Evolutionary conservation across 2,797 vertebrate species (phyloP).

Genomic region (Premnoplex brunnescens): DNA sequence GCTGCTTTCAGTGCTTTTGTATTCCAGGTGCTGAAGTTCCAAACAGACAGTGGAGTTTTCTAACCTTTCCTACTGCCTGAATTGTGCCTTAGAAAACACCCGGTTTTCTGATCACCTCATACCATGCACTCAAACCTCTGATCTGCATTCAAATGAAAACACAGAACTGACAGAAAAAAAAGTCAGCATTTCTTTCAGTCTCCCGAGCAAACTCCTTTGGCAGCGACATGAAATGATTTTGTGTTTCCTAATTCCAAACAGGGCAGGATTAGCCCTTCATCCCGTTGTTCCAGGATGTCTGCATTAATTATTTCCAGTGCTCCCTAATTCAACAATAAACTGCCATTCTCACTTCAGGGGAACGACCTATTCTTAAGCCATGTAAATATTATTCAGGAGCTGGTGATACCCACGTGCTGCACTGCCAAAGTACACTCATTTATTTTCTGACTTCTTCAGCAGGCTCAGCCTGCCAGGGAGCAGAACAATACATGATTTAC

Average conservation of each 20-base stretch:
- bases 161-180: neutral
- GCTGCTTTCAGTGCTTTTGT: neutral
- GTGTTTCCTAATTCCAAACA: constrained; percentile 1
- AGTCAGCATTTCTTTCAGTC: neutral
- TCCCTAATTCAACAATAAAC: constrained; percentile 44
- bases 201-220: constrained; percentile 17
- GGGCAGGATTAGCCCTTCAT: constrained; percentile 34
- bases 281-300: constrained; percentile 25
- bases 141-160: constrained; percentile 21
- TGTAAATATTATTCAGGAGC: constrained; percentile 41
- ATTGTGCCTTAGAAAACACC: neutral
- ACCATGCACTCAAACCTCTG: neutral
- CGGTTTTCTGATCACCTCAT: neutral
- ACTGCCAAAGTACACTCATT: constrained; percentile 44
- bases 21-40: neutral
- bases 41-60: neutral
- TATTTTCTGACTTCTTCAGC: constrained; percentile 38
- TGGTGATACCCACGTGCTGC: neutral
- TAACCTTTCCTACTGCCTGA: neutral
- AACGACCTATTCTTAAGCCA: constrained; percentile 11
- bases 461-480: constrained; percentile 30
- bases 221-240: constrained; percentile 34
- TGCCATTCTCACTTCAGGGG: constrained; percentile 12
- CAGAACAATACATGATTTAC: constrained; percentile 31
- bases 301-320: constrained; percentile 40